phyloP scores from a whole-genome alignment of 2,888 invertebrate species.

The Mythimna impura region DNA sequence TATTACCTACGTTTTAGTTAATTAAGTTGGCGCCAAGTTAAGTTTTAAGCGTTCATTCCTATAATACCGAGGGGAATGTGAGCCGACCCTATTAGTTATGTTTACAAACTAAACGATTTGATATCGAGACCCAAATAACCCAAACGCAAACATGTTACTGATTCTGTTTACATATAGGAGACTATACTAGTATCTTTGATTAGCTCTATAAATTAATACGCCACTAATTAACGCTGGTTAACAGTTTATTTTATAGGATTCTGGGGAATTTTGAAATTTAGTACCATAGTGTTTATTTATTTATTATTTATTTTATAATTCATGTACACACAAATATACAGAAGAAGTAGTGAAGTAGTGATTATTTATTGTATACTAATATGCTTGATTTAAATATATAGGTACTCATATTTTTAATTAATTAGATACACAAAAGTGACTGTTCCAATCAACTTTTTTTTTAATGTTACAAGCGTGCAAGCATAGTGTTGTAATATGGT shows the following conservation, averaged over 20 bases:
- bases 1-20: conserved; percentile 49
- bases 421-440: too few relatives aligned
- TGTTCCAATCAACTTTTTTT: too few relatives aligned
- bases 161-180: conserved; percentile 52
- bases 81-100: conserved; percentile 39
- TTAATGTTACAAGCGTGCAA: too few relatives aligned
- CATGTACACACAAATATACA: too few relatives aligned
- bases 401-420: too few relatives aligned
- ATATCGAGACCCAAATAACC: conserved; percentile 51
- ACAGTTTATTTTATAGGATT: not conserved
- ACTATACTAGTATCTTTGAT: conserved; percentile 31
- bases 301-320: too few relatives aligned
- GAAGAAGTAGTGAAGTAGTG: too few relatives aligned
- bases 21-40: conserved; percentile 53
- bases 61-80: conserved; percentile 48
- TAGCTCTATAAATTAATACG: conserved; percentile 26
- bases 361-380: not conserved
- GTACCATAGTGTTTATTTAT: too few relatives aligned
- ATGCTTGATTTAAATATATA: not conserved
- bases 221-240: not conserved
- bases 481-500: too few relatives aligned
- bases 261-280: not conserved
- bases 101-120: conserved; percentile 50
- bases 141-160: conserved; percentile 44
- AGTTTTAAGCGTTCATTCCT: conserved; percentile 55